Base-by-base conservation (phyloP, 2,888 invertebrate species). In the Dioctria linearis region DNA sequence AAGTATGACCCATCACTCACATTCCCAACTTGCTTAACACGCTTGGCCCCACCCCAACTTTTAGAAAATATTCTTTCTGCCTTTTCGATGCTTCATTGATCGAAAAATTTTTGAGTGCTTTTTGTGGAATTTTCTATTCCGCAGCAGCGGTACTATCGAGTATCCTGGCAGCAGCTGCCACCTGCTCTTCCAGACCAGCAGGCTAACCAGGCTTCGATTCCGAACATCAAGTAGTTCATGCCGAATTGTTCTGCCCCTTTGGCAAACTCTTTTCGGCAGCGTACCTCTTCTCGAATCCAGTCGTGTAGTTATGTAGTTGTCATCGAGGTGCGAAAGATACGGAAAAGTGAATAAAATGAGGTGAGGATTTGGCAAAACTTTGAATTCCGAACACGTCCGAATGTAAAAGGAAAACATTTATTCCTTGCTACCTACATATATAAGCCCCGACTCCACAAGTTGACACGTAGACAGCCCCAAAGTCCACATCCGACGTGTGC, bases 331-430 rank as follows among this genome's bases (percentile, higher is more conserved):
- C 54, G 40, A 63, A 76, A 65, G 57, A 65, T 42, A 80, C 61
- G 69, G 75, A 54, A 82, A 82, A 82, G 82, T 82, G 82, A 82
- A 82, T 82, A 78, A 82, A 82, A 82, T 59, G 82, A 82, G 78
- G 71, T 66, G 80, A 82, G 75, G 80, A 82, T 82, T 80, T 80
- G 39, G 11, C 39, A n/a, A 39, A 46, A 73, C 65, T 80, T 49
- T 61, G 63, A 78, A 83, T 83, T 83, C 82, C 8, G 54, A 37
- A 51, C 82, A 83, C 81, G 82, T 83, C 79, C 66, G 73, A 73
- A 61, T 66, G 75, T 82, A 81, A 83, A 82, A 83, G 79, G 78
- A 81, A 82, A 81, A 82, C 81, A 82, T 83, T 83, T 82, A 83
- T 81, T 82, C 81, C 81, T 80, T 78, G 76, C 59, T 78, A 79